Evolutionary conservation across 2,888 invertebrate species (phyloP).

Genomic region (Bhutanitis thaidina): DNA sequence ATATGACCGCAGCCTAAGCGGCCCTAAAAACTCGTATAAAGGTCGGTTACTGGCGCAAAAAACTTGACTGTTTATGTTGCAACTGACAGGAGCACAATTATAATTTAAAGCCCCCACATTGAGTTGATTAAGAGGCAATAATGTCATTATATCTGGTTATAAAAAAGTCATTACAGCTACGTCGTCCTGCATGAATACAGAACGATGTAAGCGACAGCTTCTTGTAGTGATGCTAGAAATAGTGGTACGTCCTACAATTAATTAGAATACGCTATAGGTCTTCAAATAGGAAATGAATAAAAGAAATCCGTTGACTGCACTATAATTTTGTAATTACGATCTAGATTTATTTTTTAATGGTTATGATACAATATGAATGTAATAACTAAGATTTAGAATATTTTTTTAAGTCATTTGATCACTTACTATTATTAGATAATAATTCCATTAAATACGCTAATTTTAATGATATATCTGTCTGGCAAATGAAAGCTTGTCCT

Average conservation of each 20-base stretch:
- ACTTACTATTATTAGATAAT: too few species aligned
- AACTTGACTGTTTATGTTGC: constrained; percentile 24
- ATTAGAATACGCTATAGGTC: neutral
- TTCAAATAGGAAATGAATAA: too few species aligned
- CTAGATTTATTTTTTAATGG: too few species aligned
- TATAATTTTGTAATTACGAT: too few species aligned
- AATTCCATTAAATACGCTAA: too few species aligned
- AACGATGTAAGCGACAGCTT: constrained; percentile 13
- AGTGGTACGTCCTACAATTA: constrained; percentile 1
- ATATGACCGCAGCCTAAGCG: constrained; percentile 15
- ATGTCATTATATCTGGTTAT: constrained; percentile 47
- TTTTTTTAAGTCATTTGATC: too few species aligned
- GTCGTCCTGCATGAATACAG: neutral
- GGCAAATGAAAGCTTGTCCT: neutral
- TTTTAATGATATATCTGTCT: too few species aligned
- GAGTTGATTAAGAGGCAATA: constrained; percentile 67
- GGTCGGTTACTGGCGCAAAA: constrained; percentile 28
- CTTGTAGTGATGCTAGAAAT: neutral
- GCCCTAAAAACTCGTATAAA: constrained; percentile 24
- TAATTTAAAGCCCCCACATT: constrained; percentile 52
- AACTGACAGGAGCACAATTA: constrained; percentile 31
- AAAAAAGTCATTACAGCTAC: constrained; percentile 21
- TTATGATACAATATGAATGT: too few species aligned
- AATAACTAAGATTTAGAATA: too few species aligned
- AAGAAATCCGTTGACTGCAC: too few species aligned